Base-by-base conservation (phyloP, 2,113 vertebrate genomes). In the Geococcyx californianus region DNA sequence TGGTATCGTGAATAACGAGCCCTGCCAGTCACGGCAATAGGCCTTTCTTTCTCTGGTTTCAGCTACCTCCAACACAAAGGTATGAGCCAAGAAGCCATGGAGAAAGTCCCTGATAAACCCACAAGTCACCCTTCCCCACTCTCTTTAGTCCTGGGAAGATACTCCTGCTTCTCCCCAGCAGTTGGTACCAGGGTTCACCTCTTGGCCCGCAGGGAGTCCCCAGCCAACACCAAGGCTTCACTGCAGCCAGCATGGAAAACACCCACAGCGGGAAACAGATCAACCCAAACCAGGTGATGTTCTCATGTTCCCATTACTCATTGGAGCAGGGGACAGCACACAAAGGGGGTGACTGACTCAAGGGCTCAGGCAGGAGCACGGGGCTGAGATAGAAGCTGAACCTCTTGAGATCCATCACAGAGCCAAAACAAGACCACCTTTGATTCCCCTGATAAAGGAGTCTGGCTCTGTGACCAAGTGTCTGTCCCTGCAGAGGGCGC, bases 21-120 rank as follows among this genome's bases (percentile, higher is more conserved):
- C 75, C 90, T 86, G 95, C 90, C 92, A 95, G 92, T n/a, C 79
- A 28, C 25, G 68, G 85, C 96, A 87, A 49, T 77, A 96, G 88
- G 83, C 88, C 45, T 81, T 67, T 63, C 92, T 83, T 90, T 90
- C 93, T 92, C 92, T 84, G 85, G 5, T 90, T 93, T 78, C 90
- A 94, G 88, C 72, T 28, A 6, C 79, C 80, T 58, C 87, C 70
- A 76, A 59, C 58, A 72, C 95, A 85, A 76, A 79, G 95, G 55
- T 29, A 45, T 0, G 40, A 87, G 89, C 89, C 86, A 63, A 90
- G 69, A 29, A 49, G 89, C 26, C 45, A 21, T 1, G 58, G 70
- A 80, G 92, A 63, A 55, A 51, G 60, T 8, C 87, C 84, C 62
- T 23, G 78, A 62, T 23, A 60, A 78, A 69, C 38, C 29, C 89